Evolutionary conservation across 23 tunicate species (phyloP), one percentile per base, ranked within the genome.

Genomic region (Trididemnum miniatum): DNA sequence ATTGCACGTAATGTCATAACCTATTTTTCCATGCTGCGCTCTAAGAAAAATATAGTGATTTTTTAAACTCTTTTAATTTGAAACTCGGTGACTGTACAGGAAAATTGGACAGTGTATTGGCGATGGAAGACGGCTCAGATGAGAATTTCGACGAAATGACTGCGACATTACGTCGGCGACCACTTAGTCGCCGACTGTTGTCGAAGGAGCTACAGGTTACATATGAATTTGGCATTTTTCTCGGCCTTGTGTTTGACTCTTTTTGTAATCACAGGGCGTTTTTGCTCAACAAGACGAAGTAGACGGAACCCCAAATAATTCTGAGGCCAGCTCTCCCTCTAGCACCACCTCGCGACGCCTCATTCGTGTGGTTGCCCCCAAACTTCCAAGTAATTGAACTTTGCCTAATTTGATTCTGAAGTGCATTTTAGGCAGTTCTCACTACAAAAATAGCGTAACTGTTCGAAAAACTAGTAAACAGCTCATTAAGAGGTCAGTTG

Each of bases 61-160:
- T n/a, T n/a, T n/a, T n/a, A n/a, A n/a, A n/a, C n/a, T n/a, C n/a
- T n/a, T n/a, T n/a, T n/a, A n/a, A n/a, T n/a, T n/a, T n/a, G n/a
- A n/a, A n/a, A n/a, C n/a, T n/a, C n/a, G n/a, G n/a, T 44, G 9
- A 20, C 2, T 23, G 22, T 67, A 7, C 38, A 91, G 97, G 89
- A 22, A 77, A 85, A 77, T 77, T 91, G 12, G 97, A 91, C 77
- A 85, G 85, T 76, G 90, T 91, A 15, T n/a, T 91, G 18, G 97
- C 97, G 18, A n/a, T 85, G 71, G 97, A 86, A 39, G 97, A 91
- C 2, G 40, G 26, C 26, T 67, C 26, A 1, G 83, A 67, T 20
- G 90, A 86, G 57, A 51, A 82, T 20, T 23, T 29, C 28, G 97
- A 82, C 30, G 79, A 80, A 26, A 35, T 36, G 31, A 85, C 97